Base-by-base conservation (phyloP, 2,113 vertebrate species). In the Paratilapia polleni region DNA sequence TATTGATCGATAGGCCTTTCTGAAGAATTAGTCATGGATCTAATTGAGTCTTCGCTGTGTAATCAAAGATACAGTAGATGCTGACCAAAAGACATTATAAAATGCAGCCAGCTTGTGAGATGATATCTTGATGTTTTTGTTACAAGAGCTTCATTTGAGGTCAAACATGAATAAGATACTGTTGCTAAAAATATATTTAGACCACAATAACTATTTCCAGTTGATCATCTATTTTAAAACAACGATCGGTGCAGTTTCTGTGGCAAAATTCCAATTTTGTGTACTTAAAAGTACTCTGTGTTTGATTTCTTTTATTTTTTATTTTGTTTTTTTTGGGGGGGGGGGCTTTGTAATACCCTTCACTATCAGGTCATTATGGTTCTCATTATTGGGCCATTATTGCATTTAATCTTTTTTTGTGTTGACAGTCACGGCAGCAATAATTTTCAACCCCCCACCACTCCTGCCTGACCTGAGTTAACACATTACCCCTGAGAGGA, bases 331-430 rank as follows among this genome's bases (percentile, higher is more conserved):
- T n/a, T n/a, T 56, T 78, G n/a, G n/a, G n/a, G n/a, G n/a, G n/a
- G n/a, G n/a, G n/a, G n/a, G n/a, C 78, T 38, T 22, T 22, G 34
- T 81, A 66, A 86, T 66, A 70, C 76, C 6, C 64, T 86, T 31
- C 26, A 61, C 60, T 59, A 49, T 89, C 24, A 61, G 52, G 49
- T 78, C 60, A 59, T 81, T 86, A 68, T 91, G 81, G 87, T 81
- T 87, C 83, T 85, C 84, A 87, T 94, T 88, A 84, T 86, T 62
- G 62, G 63, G 84, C 78, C 78, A 87, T 83, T 62, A 74, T 74
- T 85, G 84, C 56, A 31, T 86, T 94, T 88, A 78, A 92, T 93
- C 91, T 90, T 78, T 19, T 49, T 19, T 76, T 19, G 61, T 89
- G 81, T 88, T 90, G 87, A 91, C 88, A 85, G 88, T 87, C 64